Evolutionary conservation across 2,797 vertebrate species (phyloP).

Genomic region (Vespertilio murinus): DNA sequence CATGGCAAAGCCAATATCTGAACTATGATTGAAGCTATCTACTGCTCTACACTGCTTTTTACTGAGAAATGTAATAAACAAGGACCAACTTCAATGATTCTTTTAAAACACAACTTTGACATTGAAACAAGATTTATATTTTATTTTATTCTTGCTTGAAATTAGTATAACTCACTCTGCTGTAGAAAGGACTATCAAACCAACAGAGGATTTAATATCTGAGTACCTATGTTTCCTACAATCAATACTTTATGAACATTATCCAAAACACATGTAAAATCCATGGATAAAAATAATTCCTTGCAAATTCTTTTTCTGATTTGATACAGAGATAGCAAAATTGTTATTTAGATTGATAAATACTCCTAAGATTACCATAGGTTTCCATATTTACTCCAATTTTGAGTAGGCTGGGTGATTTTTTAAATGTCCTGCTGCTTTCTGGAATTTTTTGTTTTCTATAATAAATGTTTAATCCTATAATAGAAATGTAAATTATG

Average conservation of each 20-base stretch:
- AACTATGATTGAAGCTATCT: background rate
- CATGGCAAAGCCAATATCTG: background rate
- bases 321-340: background rate
- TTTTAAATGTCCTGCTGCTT: background rate
- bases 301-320: constrained; percentile 22
- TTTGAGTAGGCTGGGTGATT: background rate
- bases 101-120: background rate
- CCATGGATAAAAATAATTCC: background rate
- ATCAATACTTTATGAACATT: background rate
- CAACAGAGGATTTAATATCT: background rate
- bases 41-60: background rate
- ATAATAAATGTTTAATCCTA: background rate
- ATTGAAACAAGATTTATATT: background rate
- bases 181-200: background rate
- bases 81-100: background rate
- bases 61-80: background rate
- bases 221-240: background rate
- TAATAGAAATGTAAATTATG: background rate
- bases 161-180: background rate
- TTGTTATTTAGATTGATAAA: background rate
- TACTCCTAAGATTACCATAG: background rate
- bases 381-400: background rate
- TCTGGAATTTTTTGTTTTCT: background rate
- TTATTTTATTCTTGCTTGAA: constrained; percentile 23
- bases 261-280: background rate